These are phyloP conservation scores for Gymnosoma rotundatum DNA, from an alignment of 2,888 invertebrate genomes.

Conservation along the genomic window DNA sequence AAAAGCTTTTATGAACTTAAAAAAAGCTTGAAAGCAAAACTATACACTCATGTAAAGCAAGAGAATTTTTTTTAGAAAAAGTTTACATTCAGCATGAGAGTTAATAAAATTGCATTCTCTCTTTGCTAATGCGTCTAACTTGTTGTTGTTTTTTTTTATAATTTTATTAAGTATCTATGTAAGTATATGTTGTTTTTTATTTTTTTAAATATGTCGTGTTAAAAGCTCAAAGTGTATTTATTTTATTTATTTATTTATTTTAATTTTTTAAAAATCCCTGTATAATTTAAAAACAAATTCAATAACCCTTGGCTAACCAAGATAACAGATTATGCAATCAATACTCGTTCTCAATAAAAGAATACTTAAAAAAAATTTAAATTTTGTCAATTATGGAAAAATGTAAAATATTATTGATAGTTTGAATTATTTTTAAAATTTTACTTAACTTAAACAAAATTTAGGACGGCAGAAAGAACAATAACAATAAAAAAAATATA, in stretches of 20 bases:
- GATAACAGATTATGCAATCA: conserved; percentile 44
- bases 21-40: not conserved
- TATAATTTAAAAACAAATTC: conserved; percentile 62
- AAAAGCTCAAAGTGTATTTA: conserved; percentile 61
- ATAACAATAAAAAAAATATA: not conserved
- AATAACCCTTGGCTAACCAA: conserved; percentile 51
- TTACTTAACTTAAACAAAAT: conserved; percentile 10
- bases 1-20: too few relatives aligned
- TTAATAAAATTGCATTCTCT: not conserved
- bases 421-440: conserved; percentile 2
- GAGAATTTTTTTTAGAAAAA: conserved; percentile 6
- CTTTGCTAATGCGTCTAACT: not conserved
- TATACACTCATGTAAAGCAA: conserved; percentile 5
- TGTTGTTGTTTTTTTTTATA: not conserved
- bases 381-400: not conserved
- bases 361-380: conserved; percentile 1
- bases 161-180: not conserved
- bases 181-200: not conserved
- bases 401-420: not conserved
- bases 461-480: conserved; percentile 61
- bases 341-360: conserved; percentile 46
- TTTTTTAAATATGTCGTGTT: conserved; percentile 30
- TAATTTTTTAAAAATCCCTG: conserved; percentile 61
- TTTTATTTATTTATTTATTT: conserved; percentile 33
- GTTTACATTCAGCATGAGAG: not conserved